phyloP scores from a whole-genome alignment of 2,797 vertebrate species.

The Yasuhikotakia modesta region DNA sequence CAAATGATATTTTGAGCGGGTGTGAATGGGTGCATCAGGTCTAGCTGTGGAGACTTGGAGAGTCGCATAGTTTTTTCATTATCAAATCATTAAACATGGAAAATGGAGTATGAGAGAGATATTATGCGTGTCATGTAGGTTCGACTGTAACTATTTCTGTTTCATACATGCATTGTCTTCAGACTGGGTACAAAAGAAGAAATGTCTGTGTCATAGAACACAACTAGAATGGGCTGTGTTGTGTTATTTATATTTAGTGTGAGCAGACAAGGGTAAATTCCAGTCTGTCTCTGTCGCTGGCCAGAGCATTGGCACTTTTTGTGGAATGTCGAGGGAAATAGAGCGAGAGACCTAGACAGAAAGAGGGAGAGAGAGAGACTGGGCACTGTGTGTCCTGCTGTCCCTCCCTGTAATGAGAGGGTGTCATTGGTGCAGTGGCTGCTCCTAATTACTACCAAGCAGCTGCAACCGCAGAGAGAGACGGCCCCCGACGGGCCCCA shows the following conservation, averaged over 20 bases:
- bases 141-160: neutral
- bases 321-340: slow-evolving; percentile 66
- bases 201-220: slow-evolving; percentile 36
- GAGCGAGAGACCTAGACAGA: slow-evolving; percentile 64
- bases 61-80: slow-evolving; percentile 42
- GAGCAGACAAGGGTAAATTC: slow-evolving; percentile 73
- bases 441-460: slow-evolving; percentile 80
- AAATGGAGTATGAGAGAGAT: neutral
- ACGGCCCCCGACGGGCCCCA: slow-evolving; percentile 62
- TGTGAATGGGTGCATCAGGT: slow-evolving; percentile 63
- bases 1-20: slow-evolving; percentile 68
- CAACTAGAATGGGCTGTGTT: slow-evolving; percentile 57
- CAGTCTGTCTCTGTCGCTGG: slow-evolving; percentile 72
- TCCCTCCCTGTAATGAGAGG: slow-evolving; percentile 84
- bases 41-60: slow-evolving; percentile 49
- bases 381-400: slow-evolving; percentile 73
- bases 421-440: slow-evolving; percentile 73
- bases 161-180: slow-evolving; percentile 4
- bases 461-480: slow-evolving; percentile 73
- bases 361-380: slow-evolving; percentile 61
- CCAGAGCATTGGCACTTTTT: slow-evolving; percentile 63
- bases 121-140: slow-evolving; percentile 3
- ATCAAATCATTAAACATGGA: slow-evolving; percentile 62
- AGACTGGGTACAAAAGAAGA: neutral
- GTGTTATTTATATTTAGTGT: slow-evolving; percentile 72